A percentile compares a stretch with the other conserved stretches of the same genome.
phyloP scores from a whole-genome alignment of 1,140 invertebrate genomes.

The Diorhabda sublineata region DNA sequence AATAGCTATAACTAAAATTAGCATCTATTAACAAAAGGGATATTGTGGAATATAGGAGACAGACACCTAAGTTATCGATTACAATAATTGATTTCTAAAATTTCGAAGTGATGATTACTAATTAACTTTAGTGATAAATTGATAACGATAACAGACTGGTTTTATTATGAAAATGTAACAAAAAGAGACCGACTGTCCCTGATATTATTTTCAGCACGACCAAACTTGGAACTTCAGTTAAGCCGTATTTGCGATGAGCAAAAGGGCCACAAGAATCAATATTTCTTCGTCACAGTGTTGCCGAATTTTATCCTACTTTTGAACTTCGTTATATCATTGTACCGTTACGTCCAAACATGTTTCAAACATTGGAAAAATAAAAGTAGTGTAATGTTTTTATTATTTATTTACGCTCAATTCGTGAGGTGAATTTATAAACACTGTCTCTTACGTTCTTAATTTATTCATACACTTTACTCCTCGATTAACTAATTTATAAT shows the following conservation, averaged over 20 bases:
- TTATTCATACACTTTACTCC: no score
- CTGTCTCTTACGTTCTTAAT: no score
- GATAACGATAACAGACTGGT: background rate
- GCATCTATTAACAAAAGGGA: no score
- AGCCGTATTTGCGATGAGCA: slow-evolving; percentile 13
- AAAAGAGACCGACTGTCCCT: slow-evolving; percentile 5
- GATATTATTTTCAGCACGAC: slow-evolving; percentile 9
- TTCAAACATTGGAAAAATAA: no score
- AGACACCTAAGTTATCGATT: no score
- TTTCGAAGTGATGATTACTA: background rate
- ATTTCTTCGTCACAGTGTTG: slow-evolving; percentile 6
- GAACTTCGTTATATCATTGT: background rate
- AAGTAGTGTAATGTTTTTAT: no score
- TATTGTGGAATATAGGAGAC: no score
- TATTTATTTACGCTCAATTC: no score
- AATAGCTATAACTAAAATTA: no score
- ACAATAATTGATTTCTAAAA: background rate
- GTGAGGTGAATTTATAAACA: no score
- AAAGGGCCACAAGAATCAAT: slow-evolving; percentile 12
- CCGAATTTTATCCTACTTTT: slow-evolving; percentile 4
- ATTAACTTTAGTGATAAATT: background rate
- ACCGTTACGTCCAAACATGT: no score
- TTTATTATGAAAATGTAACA: background rate
- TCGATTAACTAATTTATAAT: no score
- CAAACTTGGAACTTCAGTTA: slow-evolving; percentile 9